Percentiles rank a stretch among this genome's conserved stretches.
Conservation (phyloP, 1,140 invertebrate species). For the Aphelenchoides besseyi region DNA sequence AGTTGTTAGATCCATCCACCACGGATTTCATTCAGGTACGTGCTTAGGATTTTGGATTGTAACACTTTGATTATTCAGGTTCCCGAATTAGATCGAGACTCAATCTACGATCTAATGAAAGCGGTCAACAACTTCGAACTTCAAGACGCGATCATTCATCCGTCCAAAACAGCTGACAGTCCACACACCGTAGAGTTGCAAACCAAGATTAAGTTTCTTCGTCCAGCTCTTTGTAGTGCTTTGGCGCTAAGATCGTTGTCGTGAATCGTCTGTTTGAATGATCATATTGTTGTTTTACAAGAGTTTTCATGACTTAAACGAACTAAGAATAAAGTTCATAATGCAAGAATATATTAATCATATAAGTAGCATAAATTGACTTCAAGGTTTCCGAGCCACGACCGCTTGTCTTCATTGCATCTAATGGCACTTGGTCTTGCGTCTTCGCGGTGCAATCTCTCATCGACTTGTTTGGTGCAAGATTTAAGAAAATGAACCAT, state of each 20-base stretch:
- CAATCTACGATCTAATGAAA: conserved; percentile 16
- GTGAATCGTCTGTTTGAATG: not conserved
- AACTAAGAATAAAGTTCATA: no score
- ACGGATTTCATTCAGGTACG: conserved; percentile 14
- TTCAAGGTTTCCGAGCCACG: no score
- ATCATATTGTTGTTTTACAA: no score
- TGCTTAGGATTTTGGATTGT: not conserved
- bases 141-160: conserved; percentile 11
- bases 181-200: not conserved
- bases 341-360: no score
- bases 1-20: conserved; percentile 9
- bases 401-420: no score
- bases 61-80: not conserved
- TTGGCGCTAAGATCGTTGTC: conserved; percentile 10
- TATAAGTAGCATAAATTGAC: no score
- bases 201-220: conserved; percentile 6
- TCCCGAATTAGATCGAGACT: conserved; percentile 11
- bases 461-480: no score
- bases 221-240: not conserved
- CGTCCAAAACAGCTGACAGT: not conserved
- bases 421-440: no score
- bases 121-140: conserved; percentile 16
- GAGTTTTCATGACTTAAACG: no score
- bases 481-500: no score
- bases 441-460: no score